These are phyloP conservation scores for Kuschelorhynchus macadamiae DNA, from an alignment of 2,888 invertebrate species.

Conservation along the genomic window DNA sequence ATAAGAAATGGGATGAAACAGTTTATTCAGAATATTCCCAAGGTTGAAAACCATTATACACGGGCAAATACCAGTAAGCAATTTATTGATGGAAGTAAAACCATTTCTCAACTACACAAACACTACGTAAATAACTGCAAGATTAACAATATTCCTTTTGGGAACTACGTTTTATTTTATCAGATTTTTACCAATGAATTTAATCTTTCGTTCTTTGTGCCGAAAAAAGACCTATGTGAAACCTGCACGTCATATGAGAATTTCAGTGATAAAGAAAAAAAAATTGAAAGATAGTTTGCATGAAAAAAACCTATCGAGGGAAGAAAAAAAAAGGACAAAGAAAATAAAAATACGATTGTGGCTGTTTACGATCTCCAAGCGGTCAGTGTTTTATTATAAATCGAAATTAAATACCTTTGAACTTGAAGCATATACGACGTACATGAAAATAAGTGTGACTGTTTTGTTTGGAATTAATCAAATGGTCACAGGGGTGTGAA, in stretches of 20 bases:
- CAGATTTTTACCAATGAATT: slow-evolving; percentile 58
- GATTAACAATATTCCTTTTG: background rate
- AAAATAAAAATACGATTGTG: slow-evolving; percentile 3
- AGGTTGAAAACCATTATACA: background rate
- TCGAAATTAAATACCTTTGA: slow-evolving; percentile 14
- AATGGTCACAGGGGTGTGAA: slow-evolving; percentile 10
- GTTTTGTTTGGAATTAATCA: slow-evolving; percentile 17
- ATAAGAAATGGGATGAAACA: background rate
- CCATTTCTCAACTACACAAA: background rate
- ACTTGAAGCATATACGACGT: background rate
- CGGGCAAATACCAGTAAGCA: background rate
- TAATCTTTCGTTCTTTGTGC: slow-evolving; percentile 57
- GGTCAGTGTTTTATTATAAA: background rate
- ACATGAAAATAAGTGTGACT: background rate
- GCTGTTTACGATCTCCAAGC: slow-evolving; percentile 17
- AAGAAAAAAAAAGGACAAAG: slow-evolving; percentile 7
- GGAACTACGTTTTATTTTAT: background rate
- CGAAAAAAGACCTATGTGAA: slow-evolving; percentile 57
- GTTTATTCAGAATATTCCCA: background rate
- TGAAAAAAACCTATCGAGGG: slow-evolving; percentile 14
- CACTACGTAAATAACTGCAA: background rate
- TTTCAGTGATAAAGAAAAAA: slow-evolving; percentile 51
- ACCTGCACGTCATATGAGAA: slow-evolving; percentile 54
- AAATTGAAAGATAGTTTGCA: slow-evolving; percentile 2
- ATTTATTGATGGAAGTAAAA: background rate